Evolutionary conservation across 1,140 invertebrate genomes (phyloP).

Genomic region (Bombus vancouverensis): DNA sequence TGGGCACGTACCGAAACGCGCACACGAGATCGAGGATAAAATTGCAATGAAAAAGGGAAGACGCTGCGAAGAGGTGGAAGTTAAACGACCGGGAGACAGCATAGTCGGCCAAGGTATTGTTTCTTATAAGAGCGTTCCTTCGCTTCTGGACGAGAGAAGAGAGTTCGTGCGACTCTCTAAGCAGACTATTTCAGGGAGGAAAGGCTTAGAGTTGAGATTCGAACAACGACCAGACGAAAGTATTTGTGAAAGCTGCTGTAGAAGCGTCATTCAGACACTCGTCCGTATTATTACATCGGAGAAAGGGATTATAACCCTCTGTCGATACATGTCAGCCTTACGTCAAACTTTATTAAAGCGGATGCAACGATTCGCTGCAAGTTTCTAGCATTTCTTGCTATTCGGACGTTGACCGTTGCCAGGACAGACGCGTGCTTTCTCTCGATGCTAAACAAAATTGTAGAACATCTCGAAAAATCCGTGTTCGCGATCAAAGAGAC

Average conservation of each 20-base stretch:
- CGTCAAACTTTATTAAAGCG: not conserved
- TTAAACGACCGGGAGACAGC: not conserved
- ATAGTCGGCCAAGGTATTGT: constrained; percentile 41
- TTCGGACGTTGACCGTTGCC: not conserved
- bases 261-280: not conserved
- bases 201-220: not conserved
- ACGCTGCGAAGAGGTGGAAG: not conserved
- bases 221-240: not conserved
- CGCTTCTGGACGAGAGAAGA: constrained; percentile 3
- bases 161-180: constrained; percentile 60
- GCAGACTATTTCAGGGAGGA: constrained; percentile 33
- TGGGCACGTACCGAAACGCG: not conserved
- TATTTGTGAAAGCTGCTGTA: not conserved
- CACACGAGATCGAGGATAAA: constrained; percentile 53
- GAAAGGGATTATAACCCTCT: constrained; percentile 10
- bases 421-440: not conserved
- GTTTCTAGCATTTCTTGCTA: not conserved
- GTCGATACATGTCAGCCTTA: not conserved
- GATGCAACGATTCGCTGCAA: not conserved
- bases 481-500: not conserved
- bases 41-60: constrained; percentile 10
- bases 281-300: not conserved
- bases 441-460: not conserved
- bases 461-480: not conserved
- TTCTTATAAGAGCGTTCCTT: constrained; percentile 43